A percentile compares a stretch with the other conserved stretches of the same genome.
Conservation (phyloP, 2,888 invertebrate species). For the Cataglyphis cursor region DNA sequence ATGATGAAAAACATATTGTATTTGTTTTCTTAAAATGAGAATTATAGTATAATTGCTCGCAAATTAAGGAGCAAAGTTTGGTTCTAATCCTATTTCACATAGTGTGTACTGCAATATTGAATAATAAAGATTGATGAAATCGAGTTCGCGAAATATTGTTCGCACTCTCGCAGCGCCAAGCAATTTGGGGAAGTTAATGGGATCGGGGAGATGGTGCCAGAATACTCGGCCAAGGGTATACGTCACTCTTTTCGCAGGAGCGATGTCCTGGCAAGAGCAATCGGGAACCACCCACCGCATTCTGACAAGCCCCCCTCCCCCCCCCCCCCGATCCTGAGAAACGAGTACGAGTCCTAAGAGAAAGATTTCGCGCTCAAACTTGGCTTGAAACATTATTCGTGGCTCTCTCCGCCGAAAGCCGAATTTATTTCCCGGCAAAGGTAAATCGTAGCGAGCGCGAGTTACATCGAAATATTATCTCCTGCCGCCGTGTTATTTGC, state of each 20-base stretch:
- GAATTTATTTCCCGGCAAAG: slow-evolving; percentile 62
- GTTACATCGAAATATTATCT: slow-evolving; percentile 43
- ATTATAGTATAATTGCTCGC: not conserved
- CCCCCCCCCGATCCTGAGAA: slow-evolving; percentile 60
- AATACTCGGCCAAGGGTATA: slow-evolving; percentile 33
- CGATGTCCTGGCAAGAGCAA: slow-evolving; percentile 66
- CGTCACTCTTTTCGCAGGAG: slow-evolving; percentile 49
- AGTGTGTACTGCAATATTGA: slow-evolving; percentile 11
- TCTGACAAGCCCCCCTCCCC: slow-evolving; percentile 56
- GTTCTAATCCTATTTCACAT: not conserved
- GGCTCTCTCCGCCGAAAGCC: slow-evolving; percentile 18
- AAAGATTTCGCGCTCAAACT: slow-evolving; percentile 35
- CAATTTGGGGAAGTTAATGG: slow-evolving; percentile 51
- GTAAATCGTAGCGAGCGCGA: slow-evolving; percentile 52
- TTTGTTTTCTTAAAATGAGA: not conserved
- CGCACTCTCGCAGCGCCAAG: slow-evolving; percentile 36
- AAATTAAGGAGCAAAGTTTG: not conserved
- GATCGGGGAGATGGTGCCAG: slow-evolving; percentile 55
- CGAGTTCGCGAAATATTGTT: slow-evolving; percentile 17
- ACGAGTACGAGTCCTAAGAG: slow-evolving; percentile 45
- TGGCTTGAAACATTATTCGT: slow-evolving; percentile 42
- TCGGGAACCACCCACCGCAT: slow-evolving; percentile 31
- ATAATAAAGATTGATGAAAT: slow-evolving; percentile 47
- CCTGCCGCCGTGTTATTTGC: not conserved
- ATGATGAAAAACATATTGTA: not conserved